Evolutionary conservation across 2,888 invertebrate genomes (phyloP), one percentile per base, ranked within the genome.

Genomic region (Zygogramma bicolorata): DNA sequence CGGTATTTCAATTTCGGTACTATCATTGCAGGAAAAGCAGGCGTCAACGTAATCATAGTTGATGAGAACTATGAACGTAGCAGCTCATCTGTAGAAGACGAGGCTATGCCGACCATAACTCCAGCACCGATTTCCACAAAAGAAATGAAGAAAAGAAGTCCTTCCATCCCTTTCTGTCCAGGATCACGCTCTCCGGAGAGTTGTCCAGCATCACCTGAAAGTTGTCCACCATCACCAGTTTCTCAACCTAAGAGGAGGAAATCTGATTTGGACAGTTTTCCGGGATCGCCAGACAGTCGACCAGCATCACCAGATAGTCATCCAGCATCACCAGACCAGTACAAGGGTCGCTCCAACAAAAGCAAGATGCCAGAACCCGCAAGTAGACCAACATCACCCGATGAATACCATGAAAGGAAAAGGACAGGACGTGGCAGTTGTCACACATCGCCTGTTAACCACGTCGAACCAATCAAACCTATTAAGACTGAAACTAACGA

Each of bases 1-100:
- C n/a, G 13, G 10, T 10, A 38, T 38, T 38, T n/a, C 13, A 38
- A 5, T 38, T 38, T 3, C 10, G 10, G 10, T 38, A 4, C 8
- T 13, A 38, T 61, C 74, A 18, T 76, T 77, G 22, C 66, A 82
- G 82, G 83, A 31, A 93, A 93, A 84, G 92, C 92, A 2, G 93
- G 93, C 77, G 93, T 93, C 65, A 86, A 85, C 75, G 86, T 87
- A 57, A 91, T 93, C 65, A 91, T 93, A 67, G 91, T 93, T 65
- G 91, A 93, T 72, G 93, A 93, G 79, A 89, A 89, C 49, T 89
- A 89, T 75, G 90, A 90, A 80, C 82, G 87, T 34, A 85, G 85
- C 73, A 84, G 85, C 77, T 87, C 87, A 4, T 85, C 87, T 3
- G 83, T 87, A 25, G 87, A 87, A 79, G 87, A 87, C 31, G 87